phyloP scores from a whole-genome alignment of 2,888 invertebrate genomes.

The Himalopsyche japonica region DNA sequence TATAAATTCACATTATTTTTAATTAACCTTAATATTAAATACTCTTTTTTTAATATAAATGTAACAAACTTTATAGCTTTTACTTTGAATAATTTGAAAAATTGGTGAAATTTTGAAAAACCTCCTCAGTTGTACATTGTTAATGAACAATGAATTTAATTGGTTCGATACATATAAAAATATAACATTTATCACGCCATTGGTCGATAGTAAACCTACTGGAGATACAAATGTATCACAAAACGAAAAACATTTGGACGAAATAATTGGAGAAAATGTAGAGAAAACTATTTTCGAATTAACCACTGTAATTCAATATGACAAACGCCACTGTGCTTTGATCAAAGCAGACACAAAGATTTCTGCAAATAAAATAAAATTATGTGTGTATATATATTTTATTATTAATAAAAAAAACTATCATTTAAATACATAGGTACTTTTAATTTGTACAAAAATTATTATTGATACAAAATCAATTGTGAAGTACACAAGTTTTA shows the following conservation, averaged over 20 bases:
- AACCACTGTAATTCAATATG: too few species aligned
- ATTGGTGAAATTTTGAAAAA: not conserved
- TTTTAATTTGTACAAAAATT: not conserved
- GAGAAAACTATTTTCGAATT: too few species aligned
- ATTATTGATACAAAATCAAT: not conserved
- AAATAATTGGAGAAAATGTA: too few species aligned
- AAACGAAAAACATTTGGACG: too few species aligned
- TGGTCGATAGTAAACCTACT: not conserved
- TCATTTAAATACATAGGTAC: not conserved
- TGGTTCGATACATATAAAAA: not conserved
- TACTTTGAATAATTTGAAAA: not conserved
- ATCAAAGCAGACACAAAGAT: not conserved
- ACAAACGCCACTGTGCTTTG: not conserved
- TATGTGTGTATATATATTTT: not conserved
- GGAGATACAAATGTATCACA: not conserved
- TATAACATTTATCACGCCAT: not conserved
- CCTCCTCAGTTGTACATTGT: not conserved
- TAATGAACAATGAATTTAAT: too few species aligned
- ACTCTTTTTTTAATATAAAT: not conserved
- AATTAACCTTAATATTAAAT: not conserved
- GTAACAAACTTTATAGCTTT: not conserved
- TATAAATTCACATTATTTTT: not conserved
- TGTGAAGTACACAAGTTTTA: not conserved
- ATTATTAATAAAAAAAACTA: not conserved
- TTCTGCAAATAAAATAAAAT: not conserved